Percentiles rank a stretch among this genome's conserved stretches.
These are phyloP conservation scores for Drosophila colorata DNA, from an alignment of 2,888 invertebrate species.

Conservation along the genomic window DNA sequence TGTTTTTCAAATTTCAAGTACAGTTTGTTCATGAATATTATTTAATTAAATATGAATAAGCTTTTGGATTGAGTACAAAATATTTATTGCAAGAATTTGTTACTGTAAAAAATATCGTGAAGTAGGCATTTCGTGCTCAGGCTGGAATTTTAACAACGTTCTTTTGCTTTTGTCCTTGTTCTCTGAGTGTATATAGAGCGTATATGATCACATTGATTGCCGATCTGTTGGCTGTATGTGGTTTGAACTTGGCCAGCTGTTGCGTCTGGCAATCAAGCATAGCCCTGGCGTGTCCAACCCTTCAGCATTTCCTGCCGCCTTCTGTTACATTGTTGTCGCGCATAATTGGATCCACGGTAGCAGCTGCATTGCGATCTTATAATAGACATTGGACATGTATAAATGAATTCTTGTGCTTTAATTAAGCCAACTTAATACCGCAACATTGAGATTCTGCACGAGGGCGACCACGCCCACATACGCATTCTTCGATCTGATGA, in stretches of 20 bases:
- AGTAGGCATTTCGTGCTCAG: no score
- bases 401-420: slow-evolving; percentile 65
- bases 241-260: slow-evolving; percentile 74
- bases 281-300: slow-evolving; percentile 68
- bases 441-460: slow-evolving; percentile 27
- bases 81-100: no score
- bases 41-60: no score
- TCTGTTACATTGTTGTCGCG: slow-evolving; percentile 37
- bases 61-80: no score
- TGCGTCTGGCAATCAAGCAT: slow-evolving; percentile 69
- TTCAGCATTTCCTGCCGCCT: slow-evolving; percentile 23
- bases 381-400: slow-evolving; percentile 17
- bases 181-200: not conserved
- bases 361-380: slow-evolving; percentile 50
- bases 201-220: slow-evolving; percentile 3
- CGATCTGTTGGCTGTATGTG: not conserved
- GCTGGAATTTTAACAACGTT: no score
- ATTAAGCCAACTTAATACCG: slow-evolving; percentile 74
- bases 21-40: no score
- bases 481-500: slow-evolving; percentile 31
- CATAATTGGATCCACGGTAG: slow-evolving; percentile 51
- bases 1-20: no score
- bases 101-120: no score
- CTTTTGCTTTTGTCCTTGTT: not conserved
- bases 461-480: slow-evolving; percentile 24